Conservation (phyloP, 2,113 vertebrate genomes). For the Chaetorhynchus papuensis region DNA sequence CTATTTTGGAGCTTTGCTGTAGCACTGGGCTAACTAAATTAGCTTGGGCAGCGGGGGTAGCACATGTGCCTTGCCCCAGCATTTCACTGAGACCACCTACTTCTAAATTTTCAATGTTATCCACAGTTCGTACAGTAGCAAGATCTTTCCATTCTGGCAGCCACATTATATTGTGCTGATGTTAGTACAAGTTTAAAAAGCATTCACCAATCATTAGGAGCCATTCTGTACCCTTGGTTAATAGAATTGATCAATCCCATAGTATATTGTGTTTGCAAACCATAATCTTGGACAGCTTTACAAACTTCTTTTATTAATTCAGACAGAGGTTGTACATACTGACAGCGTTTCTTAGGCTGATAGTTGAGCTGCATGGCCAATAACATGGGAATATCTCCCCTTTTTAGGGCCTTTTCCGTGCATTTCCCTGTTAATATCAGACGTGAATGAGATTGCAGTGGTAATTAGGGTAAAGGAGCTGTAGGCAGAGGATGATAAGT, state of each 20-base stretch:
- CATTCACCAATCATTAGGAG: background rate
- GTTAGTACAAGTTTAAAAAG: background rate
- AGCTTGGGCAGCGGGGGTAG: background rate
- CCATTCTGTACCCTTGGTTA: background rate
- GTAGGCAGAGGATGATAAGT: fast-evolving
- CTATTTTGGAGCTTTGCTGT: background rate
- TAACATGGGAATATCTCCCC: background rate
- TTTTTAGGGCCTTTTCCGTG: background rate
- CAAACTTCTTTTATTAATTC: background rate
- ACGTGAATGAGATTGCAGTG: background rate
- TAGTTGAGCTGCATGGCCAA: background rate
- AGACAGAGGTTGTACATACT: background rate
- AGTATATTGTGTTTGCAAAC: background rate
- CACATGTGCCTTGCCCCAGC: background rate
- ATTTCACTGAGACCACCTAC: background rate
- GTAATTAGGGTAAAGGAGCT: background rate
- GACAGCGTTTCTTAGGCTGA: background rate
- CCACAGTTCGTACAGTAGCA: background rate
- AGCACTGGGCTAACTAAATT: too few species aligned
- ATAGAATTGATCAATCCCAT: too few species aligned
- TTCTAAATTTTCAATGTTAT: background rate
- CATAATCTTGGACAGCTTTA: background rate
- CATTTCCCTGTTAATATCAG: background rate
- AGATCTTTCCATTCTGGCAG: background rate
- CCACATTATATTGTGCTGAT: background rate